Evolutionary conservation across 2,797 vertebrate species (phyloP).

Genomic region (Intellagama lesueurii): DNA sequence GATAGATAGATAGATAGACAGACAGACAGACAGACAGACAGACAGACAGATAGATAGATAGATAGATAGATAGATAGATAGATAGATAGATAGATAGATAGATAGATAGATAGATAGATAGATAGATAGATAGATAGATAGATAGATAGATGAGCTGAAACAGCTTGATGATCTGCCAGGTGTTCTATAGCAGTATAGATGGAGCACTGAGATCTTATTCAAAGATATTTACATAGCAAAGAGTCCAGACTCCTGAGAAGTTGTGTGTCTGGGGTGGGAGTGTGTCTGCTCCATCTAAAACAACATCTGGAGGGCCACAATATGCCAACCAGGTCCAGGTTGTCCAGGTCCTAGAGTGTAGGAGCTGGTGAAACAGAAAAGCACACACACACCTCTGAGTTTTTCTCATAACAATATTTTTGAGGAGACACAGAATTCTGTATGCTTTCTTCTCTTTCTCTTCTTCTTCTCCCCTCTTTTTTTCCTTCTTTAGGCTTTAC

Average conservation of each 20-base stretch:
- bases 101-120: no score
- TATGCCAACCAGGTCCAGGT: no score
- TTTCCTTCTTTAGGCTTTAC: background rate
- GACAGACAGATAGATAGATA: no score
- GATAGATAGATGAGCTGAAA: slow-evolving; percentile 51
- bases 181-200: background rate
- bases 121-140: no score
- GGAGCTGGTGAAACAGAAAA: background rate
- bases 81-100: no score
- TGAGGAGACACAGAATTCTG: background rate
- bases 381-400: no score
- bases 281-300: background rate
- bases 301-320: no score
- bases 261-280: background rate
- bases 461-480: background rate
- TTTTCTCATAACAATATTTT: background rate
- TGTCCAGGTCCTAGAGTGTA: background rate
- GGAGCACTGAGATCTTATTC: background rate
- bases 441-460: background rate
- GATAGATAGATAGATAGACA: no score
- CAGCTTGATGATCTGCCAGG: background rate
- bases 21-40: no score
- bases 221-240: background rate
- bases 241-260: background rate
- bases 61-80: no score